Evolutionary conservation across 2,113 vertebrate genomes (phyloP), one percentile per base, ranked within the genome.

Genomic region (Poeciliopsis turrubarensis): DNA sequence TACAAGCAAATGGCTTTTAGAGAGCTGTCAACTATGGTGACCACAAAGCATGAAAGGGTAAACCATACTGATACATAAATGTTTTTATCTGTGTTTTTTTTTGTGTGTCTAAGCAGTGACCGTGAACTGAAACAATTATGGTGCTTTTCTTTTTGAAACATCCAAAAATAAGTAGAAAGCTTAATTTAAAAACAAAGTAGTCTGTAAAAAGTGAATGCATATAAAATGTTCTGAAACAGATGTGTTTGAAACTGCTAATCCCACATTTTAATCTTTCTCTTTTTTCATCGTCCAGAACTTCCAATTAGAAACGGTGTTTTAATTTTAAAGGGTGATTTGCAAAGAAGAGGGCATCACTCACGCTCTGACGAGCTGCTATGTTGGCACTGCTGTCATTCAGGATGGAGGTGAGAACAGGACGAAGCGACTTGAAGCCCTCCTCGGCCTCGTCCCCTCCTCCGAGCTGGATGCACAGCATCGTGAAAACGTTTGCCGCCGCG

Each of bases 401-500:
- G 85, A 97, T 77, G 22, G 91, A 90, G 74, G 95, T 31, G 2
- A 99, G 94, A 63, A 97, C 69, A 5, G 96, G 97, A 60, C 95
- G 93, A 62, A 98, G 92, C 69, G 93, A 92, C 83, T 86, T 94
- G 73, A 98, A 98, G 32, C 96, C 82, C 80, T 97, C 97, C 82
- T 97, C 97, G 0, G 95, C 96, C 85, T 97, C 95, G 0, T 93
- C 87, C 30, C 96, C 95, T 0, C 96, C 95, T n/a, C 96, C 97
- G 85, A 99, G 92, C 94, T 99, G 98, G 83, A 98, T 91, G 65
- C 97, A 98, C 68, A 99, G 94, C 83, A 98, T 95, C 32, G 95
- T 88, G 25, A 96, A 93, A 47, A 99, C 89, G 0, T 91, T 92
- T 51, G 96, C 96, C 0, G 96, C 96, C 0, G 95, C 89, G 0